Evolutionary conservation across 2,113 vertebrate species (phyloP).

Genomic region (Gadus chalcogrammus): DNA sequence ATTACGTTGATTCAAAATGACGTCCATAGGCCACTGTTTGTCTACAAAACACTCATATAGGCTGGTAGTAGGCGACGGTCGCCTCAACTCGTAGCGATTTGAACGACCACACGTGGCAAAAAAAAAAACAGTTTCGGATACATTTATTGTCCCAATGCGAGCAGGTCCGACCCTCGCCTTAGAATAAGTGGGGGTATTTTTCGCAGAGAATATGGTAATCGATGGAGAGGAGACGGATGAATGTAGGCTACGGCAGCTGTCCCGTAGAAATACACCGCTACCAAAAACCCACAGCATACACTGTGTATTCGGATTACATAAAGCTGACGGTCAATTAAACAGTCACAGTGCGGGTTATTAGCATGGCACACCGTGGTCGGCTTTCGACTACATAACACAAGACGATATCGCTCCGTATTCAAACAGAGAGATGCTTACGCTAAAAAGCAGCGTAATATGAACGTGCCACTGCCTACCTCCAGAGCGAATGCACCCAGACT

Average conservation of each 20-base stretch:
- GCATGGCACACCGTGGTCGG: conserved; percentile 53
- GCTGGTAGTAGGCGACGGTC: conserved; percentile 25
- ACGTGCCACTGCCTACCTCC: conserved; percentile 65
- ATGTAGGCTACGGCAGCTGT: conserved; percentile 65
- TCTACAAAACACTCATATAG: conserved; percentile 51
- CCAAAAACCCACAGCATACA: not conserved
- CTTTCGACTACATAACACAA: conserved; percentile 31
- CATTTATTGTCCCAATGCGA: conserved; percentile 22
- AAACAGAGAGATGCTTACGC: conserved; percentile 38
- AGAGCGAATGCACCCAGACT: conserved; percentile 59
- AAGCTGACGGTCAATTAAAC: conserved; percentile 32
- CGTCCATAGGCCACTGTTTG: conserved; percentile 63
- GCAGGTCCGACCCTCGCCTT: conserved; percentile 25
- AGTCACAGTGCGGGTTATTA: conserved; percentile 26
- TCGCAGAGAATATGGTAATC: conserved; percentile 49
- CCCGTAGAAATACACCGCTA: conserved; percentile 41
- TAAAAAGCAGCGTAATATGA: conserved; percentile 50
- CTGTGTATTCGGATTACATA: no score
- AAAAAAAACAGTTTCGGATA: conserved; percentile 32
- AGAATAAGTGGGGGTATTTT: conserved; percentile 39
- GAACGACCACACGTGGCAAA: conserved; percentile 60
- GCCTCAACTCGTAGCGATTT: conserved; percentile 26
- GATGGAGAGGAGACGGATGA: conserved; percentile 58
- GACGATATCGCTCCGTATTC: conserved; percentile 13
- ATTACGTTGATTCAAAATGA: conserved; percentile 64